phyloP scores from a whole-genome alignment of 2,113 vertebrate species.

The Crotalus helleri region DNA sequence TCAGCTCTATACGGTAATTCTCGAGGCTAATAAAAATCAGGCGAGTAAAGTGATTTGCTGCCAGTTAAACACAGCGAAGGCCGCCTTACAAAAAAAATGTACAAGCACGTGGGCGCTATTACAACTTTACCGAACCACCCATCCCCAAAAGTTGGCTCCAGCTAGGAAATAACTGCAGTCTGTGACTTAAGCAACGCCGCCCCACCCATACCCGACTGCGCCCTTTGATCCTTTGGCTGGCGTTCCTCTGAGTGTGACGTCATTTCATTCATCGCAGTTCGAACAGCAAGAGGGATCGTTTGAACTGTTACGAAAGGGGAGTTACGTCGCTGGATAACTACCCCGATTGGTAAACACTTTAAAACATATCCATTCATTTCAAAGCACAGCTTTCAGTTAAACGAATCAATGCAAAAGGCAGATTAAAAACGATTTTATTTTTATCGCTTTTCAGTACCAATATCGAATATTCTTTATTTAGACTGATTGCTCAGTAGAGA shows the following conservation, averaged over 20 bases:
- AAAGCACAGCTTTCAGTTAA: background rate
- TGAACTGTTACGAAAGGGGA: background rate
- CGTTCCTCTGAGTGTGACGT: background rate
- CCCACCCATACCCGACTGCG: background rate
- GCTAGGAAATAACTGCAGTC: background rate
- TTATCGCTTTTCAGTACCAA: background rate
- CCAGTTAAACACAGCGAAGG: background rate
- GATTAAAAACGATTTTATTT: background rate
- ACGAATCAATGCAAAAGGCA: background rate
- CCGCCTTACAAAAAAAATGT: background rate
- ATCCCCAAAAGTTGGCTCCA: background rate
- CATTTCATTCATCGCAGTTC: constrained; percentile 6
- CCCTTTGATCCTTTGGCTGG: background rate
- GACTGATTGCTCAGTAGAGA: too few species aligned
- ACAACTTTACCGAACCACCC: background rate
- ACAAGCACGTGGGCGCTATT: background rate
- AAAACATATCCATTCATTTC: background rate
- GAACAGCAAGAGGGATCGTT: background rate
- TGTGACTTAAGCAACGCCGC: background rate
- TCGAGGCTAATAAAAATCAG: background rate
- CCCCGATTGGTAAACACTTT: background rate
- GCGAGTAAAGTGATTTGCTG: background rate
- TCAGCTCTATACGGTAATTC: background rate
- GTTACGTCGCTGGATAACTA: background rate
- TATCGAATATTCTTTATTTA: background rate